phyloP scores from a whole-genome alignment of 1,140 invertebrate species.

The Spodoptera frugiperda region DNA sequence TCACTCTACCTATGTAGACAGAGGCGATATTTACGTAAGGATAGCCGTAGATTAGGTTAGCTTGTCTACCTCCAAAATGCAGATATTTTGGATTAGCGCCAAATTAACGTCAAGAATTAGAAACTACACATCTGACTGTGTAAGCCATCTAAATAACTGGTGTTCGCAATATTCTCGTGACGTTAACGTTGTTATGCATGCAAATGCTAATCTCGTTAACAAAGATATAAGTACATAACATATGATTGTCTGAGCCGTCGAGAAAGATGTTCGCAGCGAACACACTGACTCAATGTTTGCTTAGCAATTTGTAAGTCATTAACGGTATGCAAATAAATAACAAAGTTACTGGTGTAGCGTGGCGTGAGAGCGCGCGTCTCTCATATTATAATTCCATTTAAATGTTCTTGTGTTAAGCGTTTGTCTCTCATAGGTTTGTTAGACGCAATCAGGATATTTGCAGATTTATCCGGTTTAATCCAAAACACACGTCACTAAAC shows the following conservation, averaged over 20 bases:
- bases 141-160: not conserved
- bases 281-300: slow-evolving; percentile 30
- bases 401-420: too few species aligned
- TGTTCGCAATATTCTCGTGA: slow-evolving; percentile 15
- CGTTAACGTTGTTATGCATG: slow-evolving; percentile 18
- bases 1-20: not conserved
- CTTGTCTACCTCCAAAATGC: too few species aligned
- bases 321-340: slow-evolving; percentile 5
- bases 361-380: not conserved
- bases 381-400: too few species aligned
- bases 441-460: not conserved
- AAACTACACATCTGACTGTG: too few species aligned
- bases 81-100: too few species aligned
- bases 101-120: too few species aligned
- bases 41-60: too few species aligned
- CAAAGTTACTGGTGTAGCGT: not conserved
- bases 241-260: slow-evolving; percentile 1
- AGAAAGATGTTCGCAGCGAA: slow-evolving; percentile 9
- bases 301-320: slow-evolving; percentile 40
- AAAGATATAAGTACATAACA: slow-evolving; percentile 25
- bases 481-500: slow-evolving; percentile 21
- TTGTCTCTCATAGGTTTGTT: too few species aligned
- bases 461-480: slow-evolving; percentile 14
- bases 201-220: slow-evolving; percentile 28
- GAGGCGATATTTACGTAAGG: too few species aligned